phyloP scores from a whole-genome alignment of 2,113 vertebrate species.

The Suricata suricatta region DNA sequence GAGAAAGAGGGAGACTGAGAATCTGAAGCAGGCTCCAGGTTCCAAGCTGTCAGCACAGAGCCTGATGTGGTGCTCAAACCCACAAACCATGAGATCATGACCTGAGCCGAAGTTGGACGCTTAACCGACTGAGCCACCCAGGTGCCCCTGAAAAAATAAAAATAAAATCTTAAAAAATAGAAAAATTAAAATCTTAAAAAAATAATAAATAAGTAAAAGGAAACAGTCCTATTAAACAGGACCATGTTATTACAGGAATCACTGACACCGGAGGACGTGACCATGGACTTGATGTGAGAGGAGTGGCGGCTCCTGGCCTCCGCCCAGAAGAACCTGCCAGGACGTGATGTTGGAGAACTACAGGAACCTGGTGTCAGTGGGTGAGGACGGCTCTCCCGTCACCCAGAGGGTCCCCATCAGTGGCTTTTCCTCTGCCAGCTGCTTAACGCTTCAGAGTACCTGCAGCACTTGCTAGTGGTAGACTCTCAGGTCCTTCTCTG shows the following conservation, averaged over 20 bases:
- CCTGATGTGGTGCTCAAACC: too few species aligned
- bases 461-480: too few species aligned
- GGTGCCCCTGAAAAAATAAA: too few species aligned
- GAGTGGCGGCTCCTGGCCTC: conserved; percentile 18
- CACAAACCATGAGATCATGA: too few species aligned
- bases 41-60: too few species aligned
- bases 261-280: neutral
- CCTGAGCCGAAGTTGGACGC: too few species aligned
- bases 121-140: too few species aligned
- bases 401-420: neutral
- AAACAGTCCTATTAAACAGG: neutral
- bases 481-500: neutral
- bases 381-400: neutral
- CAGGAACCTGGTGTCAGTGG: neutral
- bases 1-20: too few species aligned
- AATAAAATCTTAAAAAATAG: neutral
- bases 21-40: too few species aligned
- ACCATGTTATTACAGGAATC: neutral
- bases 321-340: neutral
- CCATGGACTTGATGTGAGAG: neutral
- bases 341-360: conserved; percentile 36
- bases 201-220: neutral
- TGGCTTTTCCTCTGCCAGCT: neutral
- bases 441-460: neutral
- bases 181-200: neutral